These are phyloP conservation scores for Alsophila aescularia DNA, from an alignment of 2,888 invertebrate species.

Conservation along the genomic window DNA sequence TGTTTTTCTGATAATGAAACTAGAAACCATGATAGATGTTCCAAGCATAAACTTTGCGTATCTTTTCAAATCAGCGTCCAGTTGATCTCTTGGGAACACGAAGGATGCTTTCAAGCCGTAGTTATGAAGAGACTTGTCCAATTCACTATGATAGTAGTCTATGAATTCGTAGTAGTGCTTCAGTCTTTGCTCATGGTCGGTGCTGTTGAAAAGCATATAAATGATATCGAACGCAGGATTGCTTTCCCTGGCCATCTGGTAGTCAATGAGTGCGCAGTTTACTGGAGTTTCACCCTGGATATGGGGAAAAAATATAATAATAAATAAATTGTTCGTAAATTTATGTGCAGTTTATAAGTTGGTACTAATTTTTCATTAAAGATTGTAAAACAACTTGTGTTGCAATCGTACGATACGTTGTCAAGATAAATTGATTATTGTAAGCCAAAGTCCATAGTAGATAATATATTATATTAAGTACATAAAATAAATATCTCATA, in stretches of 20 bases:
- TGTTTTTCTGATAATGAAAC: constrained; percentile 36
- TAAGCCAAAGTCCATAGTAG: too few species aligned
- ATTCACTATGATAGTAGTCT: constrained; percentile 37
- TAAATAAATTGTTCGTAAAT: background rate
- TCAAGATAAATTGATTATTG: too few species aligned
- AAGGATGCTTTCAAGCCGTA: constrained; percentile 40
- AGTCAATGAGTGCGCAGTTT: constrained; percentile 52
- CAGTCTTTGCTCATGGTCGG: constrained; percentile 46
- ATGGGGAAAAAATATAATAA: background rate
- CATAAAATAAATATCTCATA: too few species aligned
- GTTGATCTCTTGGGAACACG: constrained; percentile 45
- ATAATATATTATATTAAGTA: too few species aligned
- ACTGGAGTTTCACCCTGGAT: constrained; percentile 45
- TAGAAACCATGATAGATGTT: constrained; percentile 30
- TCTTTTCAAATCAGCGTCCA: constrained; percentile 47
- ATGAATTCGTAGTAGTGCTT: constrained; percentile 43
- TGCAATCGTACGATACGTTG: too few species aligned
- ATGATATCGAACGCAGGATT: constrained; percentile 49
- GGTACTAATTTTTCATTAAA: too few species aligned
- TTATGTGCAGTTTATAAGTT: too few species aligned
- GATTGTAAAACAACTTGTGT: too few species aligned
- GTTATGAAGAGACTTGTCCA: constrained; percentile 41
- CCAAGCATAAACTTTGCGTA: constrained; percentile 40
- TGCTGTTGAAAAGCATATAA: constrained; percentile 54
- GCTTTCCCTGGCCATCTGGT: constrained; percentile 46